Conservation (phyloP, 2,113 vertebrate genomes). For the Ictalurus punctatus region DNA sequence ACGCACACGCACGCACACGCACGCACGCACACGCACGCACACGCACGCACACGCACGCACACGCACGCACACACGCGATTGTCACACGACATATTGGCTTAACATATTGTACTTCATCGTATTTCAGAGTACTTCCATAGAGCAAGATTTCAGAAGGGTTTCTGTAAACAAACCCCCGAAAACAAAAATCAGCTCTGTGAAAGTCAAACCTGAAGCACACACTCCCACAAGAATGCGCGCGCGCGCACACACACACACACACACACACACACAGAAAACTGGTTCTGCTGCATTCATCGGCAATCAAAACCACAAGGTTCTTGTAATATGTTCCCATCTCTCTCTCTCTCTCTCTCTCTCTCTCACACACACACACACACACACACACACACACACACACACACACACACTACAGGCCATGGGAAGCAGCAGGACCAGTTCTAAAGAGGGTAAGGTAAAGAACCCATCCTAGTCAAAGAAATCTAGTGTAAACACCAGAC, state of each 20-base stretch:
- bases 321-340: slow-evolving; percentile 30
- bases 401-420: neutral
- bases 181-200: slow-evolving; percentile 39
- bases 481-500: neutral
- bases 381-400: slow-evolving; percentile 35
- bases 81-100: neutral
- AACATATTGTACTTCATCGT: neutral
- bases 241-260: slow-evolving; percentile 51
- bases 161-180: slow-evolving; percentile 46
- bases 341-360: slow-evolving; percentile 23
- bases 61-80: neutral
- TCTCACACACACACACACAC: neutral
- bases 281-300: slow-evolving; percentile 63
- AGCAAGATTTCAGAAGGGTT: slow-evolving; percentile 11
- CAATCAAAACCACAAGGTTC: slow-evolving; percentile 40
- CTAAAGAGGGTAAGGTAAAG: slow-evolving; percentile 3
- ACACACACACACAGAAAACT: slow-evolving; percentile 63
- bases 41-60: neutral
- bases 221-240: slow-evolving; percentile 54
- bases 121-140: neutral
- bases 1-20: neutral
- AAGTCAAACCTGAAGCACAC: slow-evolving; percentile 53
- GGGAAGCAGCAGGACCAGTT: slow-evolving; percentile 26
- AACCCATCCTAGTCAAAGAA: neutral
- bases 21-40: neutral